Conservation (phyloP, 1,140 invertebrate genomes). For the Drosophila serrata region DNA sequence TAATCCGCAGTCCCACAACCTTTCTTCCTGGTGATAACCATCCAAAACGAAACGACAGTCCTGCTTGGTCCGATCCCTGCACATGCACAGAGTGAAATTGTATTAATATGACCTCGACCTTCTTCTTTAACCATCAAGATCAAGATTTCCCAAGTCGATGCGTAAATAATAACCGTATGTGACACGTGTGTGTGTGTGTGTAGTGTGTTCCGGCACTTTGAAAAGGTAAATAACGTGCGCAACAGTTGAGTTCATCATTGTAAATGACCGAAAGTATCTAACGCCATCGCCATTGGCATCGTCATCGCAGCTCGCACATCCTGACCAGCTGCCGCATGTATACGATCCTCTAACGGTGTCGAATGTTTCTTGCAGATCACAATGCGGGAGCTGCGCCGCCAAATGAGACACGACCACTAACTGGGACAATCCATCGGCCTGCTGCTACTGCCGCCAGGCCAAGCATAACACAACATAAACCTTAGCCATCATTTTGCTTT, state of each 20-base stretch:
- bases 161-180: conserved; percentile 55
- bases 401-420: conserved; percentile 56
- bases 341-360: conserved; percentile 20
- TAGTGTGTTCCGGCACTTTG: conserved; percentile 38
- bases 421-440: not conserved
- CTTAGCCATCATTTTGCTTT: not conserved
- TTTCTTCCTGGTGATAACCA: conserved; percentile 19
- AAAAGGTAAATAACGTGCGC: conserved; percentile 59
- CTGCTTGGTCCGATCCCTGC: conserved; percentile 38
- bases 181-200: conserved; percentile 12
- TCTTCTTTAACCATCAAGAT: conserved; percentile 25
- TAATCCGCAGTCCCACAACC: conserved; percentile 27
- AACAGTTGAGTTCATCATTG: conserved; percentile 34
- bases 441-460: not conserved
- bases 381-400: conserved; percentile 70
- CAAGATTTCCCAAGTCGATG: conserved; percentile 44
- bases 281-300: conserved; percentile 11
- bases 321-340: not conserved
- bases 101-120: conserved; percentile 24
- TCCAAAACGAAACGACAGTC: not conserved
- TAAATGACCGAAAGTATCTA: conserved; percentile 52
- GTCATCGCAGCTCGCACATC: conserved; percentile 3
- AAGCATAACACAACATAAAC: conserved; percentile 1
- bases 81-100: conserved; percentile 13
- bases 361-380: conserved; percentile 67